A percentile compares a stretch with the other conserved stretches of the same genome.
Evolutionary conservation across 2,797 vertebrate genomes (phyloP).

Genomic region (Enteromius mattozi): DNA sequence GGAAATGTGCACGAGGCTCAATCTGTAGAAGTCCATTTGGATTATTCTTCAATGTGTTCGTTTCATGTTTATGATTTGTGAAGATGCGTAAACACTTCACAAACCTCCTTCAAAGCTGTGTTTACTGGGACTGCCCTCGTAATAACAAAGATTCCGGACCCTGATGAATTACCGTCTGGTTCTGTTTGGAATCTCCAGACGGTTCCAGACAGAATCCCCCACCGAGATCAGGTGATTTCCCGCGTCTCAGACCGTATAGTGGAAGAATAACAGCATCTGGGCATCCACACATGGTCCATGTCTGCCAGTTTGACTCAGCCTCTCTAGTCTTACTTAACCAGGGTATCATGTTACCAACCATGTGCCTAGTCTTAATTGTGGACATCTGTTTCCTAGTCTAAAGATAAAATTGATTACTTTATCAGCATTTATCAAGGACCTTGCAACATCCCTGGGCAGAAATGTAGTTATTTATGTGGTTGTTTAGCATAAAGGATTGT

Average conservation of each 20-base stretch:
- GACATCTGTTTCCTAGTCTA: slow-evolving; percentile 36
- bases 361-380: slow-evolving; percentile 39
- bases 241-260: background rate
- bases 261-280: slow-evolving; percentile 4
- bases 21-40: slow-evolving; percentile 48
- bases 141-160: slow-evolving; percentile 47
- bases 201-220: slow-evolving; percentile 1
- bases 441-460: background rate
- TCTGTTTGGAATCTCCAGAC: slow-evolving; percentile 61
- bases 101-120: slow-evolving; percentile 59
- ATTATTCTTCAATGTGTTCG: slow-evolving; percentile 21
- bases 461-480: slow-evolving; percentile 20
- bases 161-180: slow-evolving; percentile 71
- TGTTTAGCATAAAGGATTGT: slow-evolving; percentile 25
- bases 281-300: slow-evolving; percentile 40
- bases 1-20: background rate
- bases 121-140: slow-evolving; percentile 51
- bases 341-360: slow-evolving; percentile 33
- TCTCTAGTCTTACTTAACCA: slow-evolving; percentile 43
- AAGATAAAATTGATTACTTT: slow-evolving; percentile 34
- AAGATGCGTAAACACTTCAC: slow-evolving; percentile 51
- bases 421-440: slow-evolving; percentile 32
- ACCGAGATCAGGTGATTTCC: slow-evolving; percentile 31
- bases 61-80: slow-evolving; percentile 63
- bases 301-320: slow-evolving; percentile 23